A percentile compares a stretch with the other conserved stretches of the same genome.
Conservation (phyloP, 2,113 vertebrate genomes). For the Hemiprocne comata region DNA sequence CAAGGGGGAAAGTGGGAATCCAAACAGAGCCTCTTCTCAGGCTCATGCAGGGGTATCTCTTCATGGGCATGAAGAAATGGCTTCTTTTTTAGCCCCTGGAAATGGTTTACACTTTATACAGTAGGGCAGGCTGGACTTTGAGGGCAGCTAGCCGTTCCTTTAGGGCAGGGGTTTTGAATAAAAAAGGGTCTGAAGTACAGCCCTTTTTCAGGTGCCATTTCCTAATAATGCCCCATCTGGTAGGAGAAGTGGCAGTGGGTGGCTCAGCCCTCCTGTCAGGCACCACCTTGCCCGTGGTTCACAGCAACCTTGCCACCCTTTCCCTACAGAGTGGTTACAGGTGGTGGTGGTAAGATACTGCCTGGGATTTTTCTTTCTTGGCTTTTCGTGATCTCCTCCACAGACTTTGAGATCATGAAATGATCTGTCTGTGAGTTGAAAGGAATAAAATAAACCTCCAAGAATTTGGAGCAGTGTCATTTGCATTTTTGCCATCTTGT, state of each 20-base stretch:
- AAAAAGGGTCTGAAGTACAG: not conserved
- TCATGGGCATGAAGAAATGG: rapidly evolving
- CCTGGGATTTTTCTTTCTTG: not conserved
- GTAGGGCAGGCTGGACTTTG: not conserved
- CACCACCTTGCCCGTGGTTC: not conserved
- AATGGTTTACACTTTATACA: not conserved
- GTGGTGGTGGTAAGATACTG: not conserved
- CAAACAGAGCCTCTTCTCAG: not conserved
- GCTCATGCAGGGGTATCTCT: not conserved
- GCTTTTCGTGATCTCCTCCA: not conserved
- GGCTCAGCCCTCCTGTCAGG: not conserved
- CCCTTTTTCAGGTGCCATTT: not conserved
- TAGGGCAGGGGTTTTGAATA: not conserved
- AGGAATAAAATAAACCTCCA: not conserved
- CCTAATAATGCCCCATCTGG: not conserved
- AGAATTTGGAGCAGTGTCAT: not conserved
- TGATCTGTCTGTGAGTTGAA: not conserved
- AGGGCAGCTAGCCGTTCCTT: not conserved
- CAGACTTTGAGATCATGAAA: not conserved
- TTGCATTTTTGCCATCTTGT: not conserved
- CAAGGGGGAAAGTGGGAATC: rapidly evolving
- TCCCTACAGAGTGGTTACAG: not conserved
- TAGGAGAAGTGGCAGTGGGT: not conserved
- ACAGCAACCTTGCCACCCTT: not conserved
- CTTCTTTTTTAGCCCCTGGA: not conserved